Evolutionary conservation across 23 tunicate species (phyloP).

Genomic region (Trididemnum nubilum): DNA sequence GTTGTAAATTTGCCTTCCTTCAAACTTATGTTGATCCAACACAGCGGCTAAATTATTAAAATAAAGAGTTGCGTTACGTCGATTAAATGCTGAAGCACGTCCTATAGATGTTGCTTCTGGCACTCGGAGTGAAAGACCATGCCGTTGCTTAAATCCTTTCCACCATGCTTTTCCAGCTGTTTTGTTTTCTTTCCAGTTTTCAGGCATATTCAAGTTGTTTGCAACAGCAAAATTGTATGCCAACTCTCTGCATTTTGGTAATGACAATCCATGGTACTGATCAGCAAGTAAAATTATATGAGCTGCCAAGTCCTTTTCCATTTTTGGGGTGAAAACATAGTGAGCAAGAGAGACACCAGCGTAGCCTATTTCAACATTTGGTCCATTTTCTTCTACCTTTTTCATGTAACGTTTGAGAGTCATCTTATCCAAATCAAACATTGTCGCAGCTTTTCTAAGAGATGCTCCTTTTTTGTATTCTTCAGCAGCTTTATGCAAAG

Average conservation of each 20-base stretch:
- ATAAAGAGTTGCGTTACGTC: constrained; percentile 12
- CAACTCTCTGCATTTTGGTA: too few relatives aligned
- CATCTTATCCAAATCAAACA: constrained; percentile 13
- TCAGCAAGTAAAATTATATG: not conserved
- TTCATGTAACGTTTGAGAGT: constrained; percentile 17
- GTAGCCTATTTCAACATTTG: not conserved
- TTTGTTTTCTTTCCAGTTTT: not conserved
- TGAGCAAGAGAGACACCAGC: constrained; percentile 6
- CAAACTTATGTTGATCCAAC: constrained; percentile 16
- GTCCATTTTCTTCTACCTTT: constrained; percentile 5
- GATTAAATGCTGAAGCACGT: constrained; percentile 16
- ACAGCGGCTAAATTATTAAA: constrained; percentile 15
- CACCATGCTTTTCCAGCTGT: too few relatives aligned
- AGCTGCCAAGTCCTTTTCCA: constrained; percentile 17
- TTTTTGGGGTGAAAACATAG: not conserved
- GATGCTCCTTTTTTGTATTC: too few relatives aligned
- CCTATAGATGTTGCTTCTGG: constrained; percentile 23
- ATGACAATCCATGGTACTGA: constrained; percentile 27
- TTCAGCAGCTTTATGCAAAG: too few relatives aligned
- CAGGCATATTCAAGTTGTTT: constrained; percentile 6
- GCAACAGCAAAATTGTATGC: constrained; percentile 9
- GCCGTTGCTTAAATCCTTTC: too few relatives aligned
- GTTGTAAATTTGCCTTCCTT: constrained; percentile 23
- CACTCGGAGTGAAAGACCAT: not conserved
- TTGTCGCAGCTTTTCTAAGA: too few relatives aligned